Conservation (phyloP, 2,113 vertebrate genomes). For the Elaphurus davidianus region DNA sequence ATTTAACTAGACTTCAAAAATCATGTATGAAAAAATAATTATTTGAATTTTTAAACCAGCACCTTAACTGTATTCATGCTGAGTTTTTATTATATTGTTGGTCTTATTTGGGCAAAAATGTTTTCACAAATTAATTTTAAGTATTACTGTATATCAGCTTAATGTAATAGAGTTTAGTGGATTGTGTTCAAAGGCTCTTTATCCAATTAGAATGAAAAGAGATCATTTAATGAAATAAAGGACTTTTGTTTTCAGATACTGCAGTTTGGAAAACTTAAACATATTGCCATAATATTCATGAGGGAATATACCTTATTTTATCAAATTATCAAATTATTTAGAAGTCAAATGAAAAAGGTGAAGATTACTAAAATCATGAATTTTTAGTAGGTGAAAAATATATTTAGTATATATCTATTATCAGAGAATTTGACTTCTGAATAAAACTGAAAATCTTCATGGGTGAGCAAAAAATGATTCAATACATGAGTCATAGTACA, state of each 20-base stretch:
- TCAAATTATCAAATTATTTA: neutral
- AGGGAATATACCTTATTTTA: neutral
- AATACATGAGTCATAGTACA: neutral
- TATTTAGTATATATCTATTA: neutral
- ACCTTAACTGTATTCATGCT: neutral
- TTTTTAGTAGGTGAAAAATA: neutral
- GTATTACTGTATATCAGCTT: neutral
- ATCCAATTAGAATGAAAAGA: neutral
- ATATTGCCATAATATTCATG: neutral
- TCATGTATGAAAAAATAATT: neutral
- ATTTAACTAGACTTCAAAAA: slow-evolving; percentile 34
- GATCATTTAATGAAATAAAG: neutral
- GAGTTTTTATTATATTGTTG: neutral
- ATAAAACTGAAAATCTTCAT: neutral
- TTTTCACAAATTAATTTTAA: slow-evolving; percentile 16
- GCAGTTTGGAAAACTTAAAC: slow-evolving; percentile 22
- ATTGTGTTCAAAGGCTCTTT: neutral
- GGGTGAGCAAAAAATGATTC: neutral
- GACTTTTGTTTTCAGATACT: neutral
- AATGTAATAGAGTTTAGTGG: neutral
- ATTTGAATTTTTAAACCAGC: slow-evolving; percentile 21
- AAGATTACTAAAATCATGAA: neutral
- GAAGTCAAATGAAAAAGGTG: neutral
- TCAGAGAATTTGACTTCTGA: neutral
- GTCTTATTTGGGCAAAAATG: neutral